These are phyloP conservation scores for Drosophila mettleri DNA, from an alignment of 2,888 invertebrate genomes.

Conservation along the genomic window DNA sequence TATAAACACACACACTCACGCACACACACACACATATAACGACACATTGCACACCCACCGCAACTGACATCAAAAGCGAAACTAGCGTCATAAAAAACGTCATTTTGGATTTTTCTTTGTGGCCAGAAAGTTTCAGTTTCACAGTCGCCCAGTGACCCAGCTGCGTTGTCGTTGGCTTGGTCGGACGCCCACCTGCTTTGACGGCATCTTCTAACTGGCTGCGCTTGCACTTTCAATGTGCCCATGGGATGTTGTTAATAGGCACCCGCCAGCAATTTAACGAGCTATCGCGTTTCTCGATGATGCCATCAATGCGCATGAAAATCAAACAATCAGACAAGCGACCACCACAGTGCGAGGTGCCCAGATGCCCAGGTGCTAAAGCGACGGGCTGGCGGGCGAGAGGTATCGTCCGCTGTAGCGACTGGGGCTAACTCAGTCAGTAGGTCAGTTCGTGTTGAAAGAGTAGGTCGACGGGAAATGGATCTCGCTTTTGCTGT, in stretches of 20 bases:
- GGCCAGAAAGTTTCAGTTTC: constrained; percentile 42
- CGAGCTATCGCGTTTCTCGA: constrained; percentile 46
- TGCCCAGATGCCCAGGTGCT: constrained; percentile 11
- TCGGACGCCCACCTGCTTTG: constrained; percentile 53
- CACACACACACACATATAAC: constrained; percentile 22
- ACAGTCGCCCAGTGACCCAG: constrained; percentile 8
- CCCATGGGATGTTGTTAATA: constrained; percentile 30
- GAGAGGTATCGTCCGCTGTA: too few species aligned
- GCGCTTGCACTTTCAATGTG: constrained; percentile 56
- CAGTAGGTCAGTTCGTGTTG: constrained; percentile 40
- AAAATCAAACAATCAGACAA: constrained; percentile 35
- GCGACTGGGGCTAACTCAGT: constrained; percentile 23
- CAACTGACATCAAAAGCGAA: constrained; percentile 44
- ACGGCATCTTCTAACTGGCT: constrained; percentile 18
- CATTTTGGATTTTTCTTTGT: constrained; percentile 43
- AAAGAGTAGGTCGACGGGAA: constrained; percentile 35
- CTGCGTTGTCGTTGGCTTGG: neutral
- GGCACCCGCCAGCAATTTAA: constrained; percentile 31
- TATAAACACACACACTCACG: constrained; percentile 8
- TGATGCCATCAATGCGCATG: constrained; percentile 57
- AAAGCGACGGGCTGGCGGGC: neutral
- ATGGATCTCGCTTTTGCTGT: constrained; percentile 34
- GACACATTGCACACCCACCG: constrained; percentile 58
- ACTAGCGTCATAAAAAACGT: constrained; percentile 50
- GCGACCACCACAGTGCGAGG: neutral